Percentiles rank a stretch among this genome's conserved stretches.
phyloP scores from a whole-genome alignment of 2,113 vertebrate species.

The Oryzias woworae region DNA sequence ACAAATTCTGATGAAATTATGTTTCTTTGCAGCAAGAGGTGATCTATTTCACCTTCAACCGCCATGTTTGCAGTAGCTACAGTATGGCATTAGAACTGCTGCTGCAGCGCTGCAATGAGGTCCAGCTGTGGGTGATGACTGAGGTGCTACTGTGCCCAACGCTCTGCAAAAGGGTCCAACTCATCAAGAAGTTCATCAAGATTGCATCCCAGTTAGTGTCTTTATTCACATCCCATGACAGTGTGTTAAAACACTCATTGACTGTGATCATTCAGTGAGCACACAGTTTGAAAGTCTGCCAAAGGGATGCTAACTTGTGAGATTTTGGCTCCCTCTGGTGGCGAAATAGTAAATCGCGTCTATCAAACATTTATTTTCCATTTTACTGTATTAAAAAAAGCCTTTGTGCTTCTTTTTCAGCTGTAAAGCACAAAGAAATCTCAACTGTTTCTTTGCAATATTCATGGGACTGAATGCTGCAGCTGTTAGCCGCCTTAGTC shows the following conservation, averaged over 20 bases:
- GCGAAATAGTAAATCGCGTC: constrained; percentile 27
- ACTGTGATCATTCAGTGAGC: neutral
- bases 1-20: neutral
- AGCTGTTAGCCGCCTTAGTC: constrained; percentile 90
- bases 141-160: constrained; percentile 90
- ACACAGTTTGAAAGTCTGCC: neutral
- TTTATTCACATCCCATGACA: neutral
- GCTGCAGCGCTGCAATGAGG: constrained; percentile 93
- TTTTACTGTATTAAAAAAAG: neutral
- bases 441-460: constrained; percentile 97
- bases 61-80: constrained; percentile 81
- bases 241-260: neutral
- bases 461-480: constrained; percentile 97
- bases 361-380: neutral
- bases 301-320: constrained; percentile 2
- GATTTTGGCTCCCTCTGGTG: constrained; percentile 50
- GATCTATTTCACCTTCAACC: constrained; percentile 93
- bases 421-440: constrained; percentile 95
- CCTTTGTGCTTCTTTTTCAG: constrained; percentile 67
- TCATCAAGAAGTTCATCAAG: constrained; percentile 98
- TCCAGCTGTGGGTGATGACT: constrained; percentile 96
- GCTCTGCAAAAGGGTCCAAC: constrained; percentile 92
- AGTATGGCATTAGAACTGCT: constrained; percentile 87
- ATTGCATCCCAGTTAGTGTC: constrained; percentile 93
- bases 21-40: constrained; percentile 88